Evolutionary conservation across 1,140 invertebrate species (phyloP).

Genomic region (Brachionus paranguensis): DNA sequence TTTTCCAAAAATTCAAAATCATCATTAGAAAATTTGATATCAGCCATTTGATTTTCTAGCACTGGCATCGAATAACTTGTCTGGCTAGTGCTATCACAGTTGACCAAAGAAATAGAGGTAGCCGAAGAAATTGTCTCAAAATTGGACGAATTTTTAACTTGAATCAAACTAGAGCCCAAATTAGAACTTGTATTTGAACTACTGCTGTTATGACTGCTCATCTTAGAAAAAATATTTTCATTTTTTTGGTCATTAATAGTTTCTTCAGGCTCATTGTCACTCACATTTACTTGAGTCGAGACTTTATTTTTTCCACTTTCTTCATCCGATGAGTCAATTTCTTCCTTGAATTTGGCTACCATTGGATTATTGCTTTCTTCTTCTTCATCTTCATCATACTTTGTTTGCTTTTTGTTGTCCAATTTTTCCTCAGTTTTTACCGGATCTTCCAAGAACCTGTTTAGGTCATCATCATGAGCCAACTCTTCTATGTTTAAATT

Average conservation of each 20-base stretch:
- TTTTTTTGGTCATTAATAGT: not conserved
- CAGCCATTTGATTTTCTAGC: conserved; percentile 3
- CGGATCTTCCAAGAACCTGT: not conserved
- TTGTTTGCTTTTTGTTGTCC: not conserved
- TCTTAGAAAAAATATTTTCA: not conserved
- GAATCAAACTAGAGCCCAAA: not conserved
- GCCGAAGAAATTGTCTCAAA: not conserved
- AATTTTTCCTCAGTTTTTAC: not conserved
- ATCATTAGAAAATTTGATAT: conserved; percentile 9
- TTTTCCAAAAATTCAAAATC: conserved; percentile 34
- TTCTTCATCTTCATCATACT: not conserved
- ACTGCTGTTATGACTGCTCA: conserved; percentile 17
- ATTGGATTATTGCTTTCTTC: conserved; percentile 42
- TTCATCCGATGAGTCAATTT: conserved; percentile 43
- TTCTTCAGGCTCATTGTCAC: not conserved
- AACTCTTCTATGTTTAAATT: conserved; percentile 10
- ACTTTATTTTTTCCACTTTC: not conserved
- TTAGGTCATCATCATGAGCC: not conserved
- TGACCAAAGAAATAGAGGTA: not conserved
- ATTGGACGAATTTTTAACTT: not conserved
- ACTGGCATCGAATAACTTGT: not conserved
- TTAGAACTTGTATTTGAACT: not conserved
- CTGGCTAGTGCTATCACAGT: not conserved
- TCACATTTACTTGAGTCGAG: not conserved
- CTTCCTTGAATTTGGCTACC: conserved; percentile 44